Evolutionary conservation across 2,888 invertebrate species (phyloP), one percentile per base, ranked within the genome.

Genomic region (Limnephilus lunatus): DNA sequence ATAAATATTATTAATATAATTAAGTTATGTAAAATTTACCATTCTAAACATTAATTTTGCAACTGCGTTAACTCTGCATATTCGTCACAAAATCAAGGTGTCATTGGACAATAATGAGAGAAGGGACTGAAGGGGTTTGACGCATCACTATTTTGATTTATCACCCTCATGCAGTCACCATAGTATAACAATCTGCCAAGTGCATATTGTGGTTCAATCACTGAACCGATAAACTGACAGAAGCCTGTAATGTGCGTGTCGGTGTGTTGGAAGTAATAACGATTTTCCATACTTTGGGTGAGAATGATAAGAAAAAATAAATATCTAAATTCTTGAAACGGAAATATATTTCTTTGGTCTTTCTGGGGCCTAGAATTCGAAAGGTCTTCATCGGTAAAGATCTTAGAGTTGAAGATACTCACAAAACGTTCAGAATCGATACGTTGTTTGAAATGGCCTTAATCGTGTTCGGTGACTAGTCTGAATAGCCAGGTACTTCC

Each of bases 101-200:
- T 53, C 87, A 53, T 31, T 31, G 32, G 68, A 31, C 53, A 48
- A 19, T 53, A 32, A 53, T 87, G 87, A 87, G 30, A 87, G 31
- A 68, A 35, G 39, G 83, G 83, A 3, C 53, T 81, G 31, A 68
- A 35, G 39, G 83, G 83, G 25, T 87, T 89, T 89, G 88, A 89
- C 44, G 15, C 32, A 35, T 80, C 80, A 81, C 88, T n/a, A 80
- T 80, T 89, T 81, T 81, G 88, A 89, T 89, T 89, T 89, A 89
- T 89, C 81, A 39, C 81, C 35, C 35, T 35, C 12, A 1, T 89
- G 88, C 88, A 89, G 87, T 53, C 53, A 87, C 31, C 53, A 15
- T 31, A 25, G 19, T 25, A 7, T 9, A n/a, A 25, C 25, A 25
- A 5, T 25, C 68, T n/a, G 9, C 68, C 68, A 25, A 68, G 68